These are phyloP conservation scores for Tenthredo livida DNA, from an alignment of 2,888 invertebrate species.

Conservation along the genomic window DNA sequence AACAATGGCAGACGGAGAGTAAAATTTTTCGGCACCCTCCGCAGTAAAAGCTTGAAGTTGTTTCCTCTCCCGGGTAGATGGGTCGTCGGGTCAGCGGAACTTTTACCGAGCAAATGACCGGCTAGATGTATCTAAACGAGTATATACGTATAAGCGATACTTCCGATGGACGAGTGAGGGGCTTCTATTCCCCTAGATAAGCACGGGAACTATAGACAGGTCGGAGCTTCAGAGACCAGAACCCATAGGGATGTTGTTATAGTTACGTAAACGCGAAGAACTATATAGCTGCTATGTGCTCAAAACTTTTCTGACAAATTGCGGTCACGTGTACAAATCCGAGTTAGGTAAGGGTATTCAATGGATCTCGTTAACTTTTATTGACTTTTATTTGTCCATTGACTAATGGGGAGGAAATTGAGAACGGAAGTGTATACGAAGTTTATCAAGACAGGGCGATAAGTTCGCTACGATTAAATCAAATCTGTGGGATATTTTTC, in stretches of 20 bases:
- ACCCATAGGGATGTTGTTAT: background rate
- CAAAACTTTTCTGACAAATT: conserved; percentile 69
- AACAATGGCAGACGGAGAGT: background rate
- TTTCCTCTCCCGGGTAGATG: conserved; percentile 17
- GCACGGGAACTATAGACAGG: background rate
- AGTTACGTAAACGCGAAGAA: background rate
- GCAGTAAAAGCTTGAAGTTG: conserved; percentile 31
- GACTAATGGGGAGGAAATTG: background rate
- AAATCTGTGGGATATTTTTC: background rate
- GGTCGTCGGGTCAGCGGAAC: conserved; percentile 6
- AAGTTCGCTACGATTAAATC: background rate
- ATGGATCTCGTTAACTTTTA: background rate
- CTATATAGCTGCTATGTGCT: background rate
- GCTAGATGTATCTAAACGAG: conserved; percentile 22
- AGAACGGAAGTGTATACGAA: background rate
- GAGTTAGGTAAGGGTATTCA: background rate
- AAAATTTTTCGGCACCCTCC: conserved; percentile 17
- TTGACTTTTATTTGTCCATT: background rate
- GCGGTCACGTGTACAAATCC: conserved; percentile 68
- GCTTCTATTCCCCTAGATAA: background rate
- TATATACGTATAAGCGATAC: background rate
- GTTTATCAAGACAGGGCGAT: background rate
- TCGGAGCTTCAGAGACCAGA: background rate
- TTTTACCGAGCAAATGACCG: conserved; percentile 3
- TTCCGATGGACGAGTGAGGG: conserved; percentile 24